These are phyloP conservation scores for Tenthredo livida DNA, from an alignment of 2,888 invertebrate species.

Conservation along the genomic window DNA sequence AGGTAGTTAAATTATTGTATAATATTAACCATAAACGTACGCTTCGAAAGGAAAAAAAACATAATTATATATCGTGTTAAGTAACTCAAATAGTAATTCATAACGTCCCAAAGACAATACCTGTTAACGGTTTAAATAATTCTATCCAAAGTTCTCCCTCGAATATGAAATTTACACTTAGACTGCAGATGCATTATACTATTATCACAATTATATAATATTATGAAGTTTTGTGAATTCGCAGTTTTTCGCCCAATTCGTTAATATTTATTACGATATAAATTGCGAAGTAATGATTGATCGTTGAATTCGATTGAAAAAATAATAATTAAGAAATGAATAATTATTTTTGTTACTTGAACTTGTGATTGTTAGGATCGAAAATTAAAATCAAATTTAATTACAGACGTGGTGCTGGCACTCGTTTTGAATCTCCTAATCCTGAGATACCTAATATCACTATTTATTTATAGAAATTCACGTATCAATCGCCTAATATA, in stretches of 20 bases:
- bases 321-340: neutral
- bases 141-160: conserved; percentile 62
- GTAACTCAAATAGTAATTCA: conserved; percentile 70
- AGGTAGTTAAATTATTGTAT: neutral
- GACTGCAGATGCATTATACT: neutral
- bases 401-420: conserved; percentile 5
- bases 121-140: conserved; percentile 60
- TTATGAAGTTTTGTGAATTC: neutral
- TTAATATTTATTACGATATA: neutral
- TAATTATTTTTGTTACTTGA: conserved; percentile 1
- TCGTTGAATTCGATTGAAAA: neutral
- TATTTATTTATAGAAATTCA: neutral
- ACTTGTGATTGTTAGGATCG: neutral
- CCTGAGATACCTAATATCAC: neutral
- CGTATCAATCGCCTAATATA: neutral
- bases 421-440: neutral
- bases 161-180: conserved; percentile 42
- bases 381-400: neutral
- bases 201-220: neutral
- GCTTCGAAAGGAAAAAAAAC: conserved; percentile 13
- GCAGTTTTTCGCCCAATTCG: neutral
- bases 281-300: neutral
- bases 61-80: conserved; percentile 27
- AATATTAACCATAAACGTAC: neutral
- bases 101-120: conserved; percentile 77